These are phyloP conservation scores for Urocitellus parryii DNA, from an alignment of 2,113 vertebrate genomes.

Conservation along the genomic window DNA sequence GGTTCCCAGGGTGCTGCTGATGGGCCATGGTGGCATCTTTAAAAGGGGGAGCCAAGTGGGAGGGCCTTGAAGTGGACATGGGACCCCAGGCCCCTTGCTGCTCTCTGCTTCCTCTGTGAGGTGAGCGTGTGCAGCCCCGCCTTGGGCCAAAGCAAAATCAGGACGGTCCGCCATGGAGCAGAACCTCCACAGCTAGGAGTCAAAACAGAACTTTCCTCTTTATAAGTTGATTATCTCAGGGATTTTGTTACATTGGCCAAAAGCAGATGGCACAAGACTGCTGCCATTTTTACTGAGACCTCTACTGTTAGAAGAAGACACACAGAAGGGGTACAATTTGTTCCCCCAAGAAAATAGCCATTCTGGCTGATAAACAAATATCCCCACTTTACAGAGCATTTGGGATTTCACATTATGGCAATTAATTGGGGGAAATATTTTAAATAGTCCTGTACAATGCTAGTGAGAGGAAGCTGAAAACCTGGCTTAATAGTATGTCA, in stretches of 20 bases:
- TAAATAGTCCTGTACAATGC: background rate
- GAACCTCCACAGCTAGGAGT: background rate
- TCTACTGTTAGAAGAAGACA: rapidly evolving
- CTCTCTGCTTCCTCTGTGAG: background rate
- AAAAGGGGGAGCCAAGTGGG: background rate
- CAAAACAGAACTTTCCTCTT: background rate
- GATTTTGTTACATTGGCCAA: background rate
- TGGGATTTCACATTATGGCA: rapidly evolving
- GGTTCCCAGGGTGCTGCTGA: too few species aligned
- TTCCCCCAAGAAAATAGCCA: background rate
- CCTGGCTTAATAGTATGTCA: rapidly evolving
- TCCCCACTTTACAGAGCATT: background rate
- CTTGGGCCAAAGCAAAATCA: background rate
- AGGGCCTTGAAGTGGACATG: background rate
- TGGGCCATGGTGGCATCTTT: background rate
- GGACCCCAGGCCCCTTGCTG: background rate
- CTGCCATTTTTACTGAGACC: background rate
- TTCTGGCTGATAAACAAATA: too few species aligned
- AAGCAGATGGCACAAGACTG: background rate
- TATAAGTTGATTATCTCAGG: background rate
- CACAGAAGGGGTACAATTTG: rapidly evolving
- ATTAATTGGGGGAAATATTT: background rate
- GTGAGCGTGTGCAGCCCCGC: too few species aligned
- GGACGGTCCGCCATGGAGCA: background rate
- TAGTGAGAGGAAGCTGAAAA: background rate